Percentiles rank a stretch among this genome's conserved stretches.
Evolutionary conservation across 2,888 invertebrate species (phyloP).

Genomic region (Dryococelus australis): DNA sequence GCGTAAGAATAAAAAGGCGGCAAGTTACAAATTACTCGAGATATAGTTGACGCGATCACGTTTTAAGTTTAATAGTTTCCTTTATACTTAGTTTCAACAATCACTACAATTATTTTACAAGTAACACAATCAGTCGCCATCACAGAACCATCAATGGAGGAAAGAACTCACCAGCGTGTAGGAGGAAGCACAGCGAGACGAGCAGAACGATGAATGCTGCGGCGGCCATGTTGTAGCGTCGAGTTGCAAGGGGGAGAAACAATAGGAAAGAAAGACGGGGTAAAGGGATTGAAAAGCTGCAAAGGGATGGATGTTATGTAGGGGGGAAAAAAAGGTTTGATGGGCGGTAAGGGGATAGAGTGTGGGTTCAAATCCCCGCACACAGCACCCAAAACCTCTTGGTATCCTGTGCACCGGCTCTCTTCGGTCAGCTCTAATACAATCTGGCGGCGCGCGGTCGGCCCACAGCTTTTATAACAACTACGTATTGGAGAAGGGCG

Average conservation of each 20-base stretch:
- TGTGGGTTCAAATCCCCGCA: conserved; percentile 2
- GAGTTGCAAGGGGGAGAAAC: not conserved
- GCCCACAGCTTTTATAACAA: not conserved
- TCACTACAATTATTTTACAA: no score
- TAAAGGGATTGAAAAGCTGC: not conserved
- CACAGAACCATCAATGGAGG: no score
- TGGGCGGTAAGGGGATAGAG: not conserved
- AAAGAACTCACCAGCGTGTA: not conserved
- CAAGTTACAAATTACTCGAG: no score
- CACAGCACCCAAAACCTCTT: conserved; percentile 1
- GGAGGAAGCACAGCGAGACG: not conserved
- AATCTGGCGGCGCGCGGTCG: not conserved
- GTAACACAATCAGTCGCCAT: no score
- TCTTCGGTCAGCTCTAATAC: not conserved
- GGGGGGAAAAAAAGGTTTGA: not conserved
- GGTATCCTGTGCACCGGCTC: not conserved
- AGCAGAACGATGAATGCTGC: not conserved
- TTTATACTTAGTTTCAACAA: no score
- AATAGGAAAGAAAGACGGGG: not conserved
- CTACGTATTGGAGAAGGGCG: not conserved
- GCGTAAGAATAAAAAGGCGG: no score
- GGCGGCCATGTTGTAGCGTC: not conserved
- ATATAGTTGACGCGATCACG: no score
- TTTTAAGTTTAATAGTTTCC: no score
- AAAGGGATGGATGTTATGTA: not conserved